These are phyloP conservation scores for Elanoides forficatus DNA, from an alignment of 2,113 vertebrate genomes.

Conservation along the genomic window DNA sequence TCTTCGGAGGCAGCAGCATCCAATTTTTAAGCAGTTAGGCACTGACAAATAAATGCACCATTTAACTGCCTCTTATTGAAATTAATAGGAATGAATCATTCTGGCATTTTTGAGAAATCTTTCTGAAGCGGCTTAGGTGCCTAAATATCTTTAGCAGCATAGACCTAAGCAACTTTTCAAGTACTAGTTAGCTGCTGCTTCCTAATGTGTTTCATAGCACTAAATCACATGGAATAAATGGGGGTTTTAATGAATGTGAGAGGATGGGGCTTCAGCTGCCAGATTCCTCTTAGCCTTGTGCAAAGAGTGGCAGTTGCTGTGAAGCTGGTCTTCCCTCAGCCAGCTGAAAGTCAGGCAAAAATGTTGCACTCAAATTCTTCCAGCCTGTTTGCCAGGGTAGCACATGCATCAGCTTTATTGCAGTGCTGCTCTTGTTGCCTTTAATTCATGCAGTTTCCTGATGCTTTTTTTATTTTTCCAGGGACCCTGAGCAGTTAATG, in stretches of 20 bases:
- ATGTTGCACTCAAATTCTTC: not conserved
- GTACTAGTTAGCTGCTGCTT: conserved; percentile 22
- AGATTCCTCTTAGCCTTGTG: not conserved
- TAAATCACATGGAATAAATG: conserved; percentile 49
- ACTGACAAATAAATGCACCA: conserved; percentile 56
- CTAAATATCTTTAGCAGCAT: conserved; percentile 41
- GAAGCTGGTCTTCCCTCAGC: not conserved
- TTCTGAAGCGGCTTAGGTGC: conserved; percentile 30
- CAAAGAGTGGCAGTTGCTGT: not conserved
- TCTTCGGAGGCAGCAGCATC: conserved; percentile 1
- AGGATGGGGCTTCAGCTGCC: conserved; percentile 18
- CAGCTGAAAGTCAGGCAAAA: not conserved
- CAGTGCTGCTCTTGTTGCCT: not conserved
- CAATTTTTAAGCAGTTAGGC: conserved; percentile 53
- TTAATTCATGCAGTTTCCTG: not conserved
- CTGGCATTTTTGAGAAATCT: conserved; percentile 50
- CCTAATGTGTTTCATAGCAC: conserved; percentile 25
- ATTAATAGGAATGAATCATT: conserved; percentile 63
- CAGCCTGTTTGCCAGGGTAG: not conserved
- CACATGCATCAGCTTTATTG: not conserved
- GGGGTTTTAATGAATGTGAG: conserved; percentile 20
- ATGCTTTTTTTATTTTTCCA: not conserved
- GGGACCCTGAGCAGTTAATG: not conserved
- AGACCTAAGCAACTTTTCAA: conserved; percentile 58
- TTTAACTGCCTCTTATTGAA: conserved; percentile 59